phyloP scores from a whole-genome alignment of 1,140 invertebrate genomes.

The Bombus polaris region DNA sequence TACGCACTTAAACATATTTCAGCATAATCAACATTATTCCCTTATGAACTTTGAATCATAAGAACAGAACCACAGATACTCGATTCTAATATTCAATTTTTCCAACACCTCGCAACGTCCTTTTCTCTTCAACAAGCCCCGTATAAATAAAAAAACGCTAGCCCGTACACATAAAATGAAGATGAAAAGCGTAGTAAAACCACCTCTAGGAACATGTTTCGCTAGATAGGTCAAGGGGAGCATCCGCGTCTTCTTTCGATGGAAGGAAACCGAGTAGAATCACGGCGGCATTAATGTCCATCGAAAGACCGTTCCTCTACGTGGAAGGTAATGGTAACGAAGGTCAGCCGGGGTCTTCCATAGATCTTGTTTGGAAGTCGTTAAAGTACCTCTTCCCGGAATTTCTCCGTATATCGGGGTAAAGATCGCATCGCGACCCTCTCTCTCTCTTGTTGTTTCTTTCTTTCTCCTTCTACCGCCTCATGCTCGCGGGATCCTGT shows the following conservation, averaged over 20 bases:
- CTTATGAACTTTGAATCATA: no score
- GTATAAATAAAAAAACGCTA: background rate
- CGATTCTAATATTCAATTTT: background rate
- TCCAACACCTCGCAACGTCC: background rate
- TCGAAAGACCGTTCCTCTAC: slow-evolving; percentile 52
- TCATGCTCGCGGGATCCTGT: slow-evolving; percentile 76
- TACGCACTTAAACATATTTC: no score
- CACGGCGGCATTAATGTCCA: slow-evolving; percentile 44
- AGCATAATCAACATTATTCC: no score
- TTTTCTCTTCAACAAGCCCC: no score
- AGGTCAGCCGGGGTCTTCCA: slow-evolving; percentile 77
- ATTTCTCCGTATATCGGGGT: slow-evolving; percentile 79
- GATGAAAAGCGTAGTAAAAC: slow-evolving; percentile 19
- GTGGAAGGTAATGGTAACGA: slow-evolving; percentile 75
- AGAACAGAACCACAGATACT: no score
- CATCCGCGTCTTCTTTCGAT: slow-evolving; percentile 11
- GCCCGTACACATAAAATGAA: background rate
- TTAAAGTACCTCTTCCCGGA: slow-evolving; percentile 82
- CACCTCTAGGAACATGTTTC: background rate
- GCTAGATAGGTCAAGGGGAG: background rate
- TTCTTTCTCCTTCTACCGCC: slow-evolving; percentile 32
- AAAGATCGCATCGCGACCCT: slow-evolving; percentile 78
- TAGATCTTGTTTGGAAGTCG: slow-evolving; percentile 82
- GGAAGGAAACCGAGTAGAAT: slow-evolving; percentile 31
- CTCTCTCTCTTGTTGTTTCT: slow-evolving; percentile 44